Conservation (phyloP, 2,113 vertebrate genomes). For the Hippocampus comes region DNA sequence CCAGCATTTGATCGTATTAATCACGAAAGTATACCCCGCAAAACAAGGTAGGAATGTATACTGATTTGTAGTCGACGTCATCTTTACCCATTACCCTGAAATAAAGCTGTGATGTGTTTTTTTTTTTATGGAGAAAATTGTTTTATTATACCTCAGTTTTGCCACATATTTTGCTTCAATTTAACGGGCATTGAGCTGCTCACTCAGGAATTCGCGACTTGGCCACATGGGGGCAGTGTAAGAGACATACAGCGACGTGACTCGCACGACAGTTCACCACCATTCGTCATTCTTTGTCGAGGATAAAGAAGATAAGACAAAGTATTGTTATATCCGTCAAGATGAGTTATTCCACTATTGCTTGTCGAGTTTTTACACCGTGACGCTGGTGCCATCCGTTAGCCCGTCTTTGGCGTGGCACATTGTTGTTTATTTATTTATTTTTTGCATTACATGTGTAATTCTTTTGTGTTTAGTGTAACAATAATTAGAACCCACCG, state of each 20-base stretch:
- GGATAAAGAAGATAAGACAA: neutral
- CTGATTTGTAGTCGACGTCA: too few relatives aligned
- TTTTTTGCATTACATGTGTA: constrained; percentile 1
- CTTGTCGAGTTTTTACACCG: neutral
- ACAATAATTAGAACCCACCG: neutral
- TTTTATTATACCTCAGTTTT: too few relatives aligned
- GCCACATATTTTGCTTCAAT: neutral
- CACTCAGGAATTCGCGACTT: too few relatives aligned
- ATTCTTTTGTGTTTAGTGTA: constrained; percentile 38
- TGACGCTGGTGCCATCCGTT: too few relatives aligned
- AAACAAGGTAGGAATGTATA: too few relatives aligned
- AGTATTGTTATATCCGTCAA: neutral
- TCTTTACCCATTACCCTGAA: too few relatives aligned
- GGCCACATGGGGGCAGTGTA: too few relatives aligned
- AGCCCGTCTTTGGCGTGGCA: too few relatives aligned
- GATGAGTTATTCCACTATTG: neutral
- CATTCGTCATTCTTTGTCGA: neutral
- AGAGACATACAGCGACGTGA: neutral
- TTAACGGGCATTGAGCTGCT: neutral
- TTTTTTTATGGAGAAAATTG: too few relatives aligned
- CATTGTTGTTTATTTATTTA: too few relatives aligned
- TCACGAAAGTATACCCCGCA: neutral
- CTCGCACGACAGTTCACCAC: too few relatives aligned
- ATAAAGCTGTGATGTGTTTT: too few relatives aligned
- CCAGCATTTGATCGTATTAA: neutral